phyloP scores from a whole-genome alignment of 2,888 invertebrate species.

The Mermis nigrescens region DNA sequence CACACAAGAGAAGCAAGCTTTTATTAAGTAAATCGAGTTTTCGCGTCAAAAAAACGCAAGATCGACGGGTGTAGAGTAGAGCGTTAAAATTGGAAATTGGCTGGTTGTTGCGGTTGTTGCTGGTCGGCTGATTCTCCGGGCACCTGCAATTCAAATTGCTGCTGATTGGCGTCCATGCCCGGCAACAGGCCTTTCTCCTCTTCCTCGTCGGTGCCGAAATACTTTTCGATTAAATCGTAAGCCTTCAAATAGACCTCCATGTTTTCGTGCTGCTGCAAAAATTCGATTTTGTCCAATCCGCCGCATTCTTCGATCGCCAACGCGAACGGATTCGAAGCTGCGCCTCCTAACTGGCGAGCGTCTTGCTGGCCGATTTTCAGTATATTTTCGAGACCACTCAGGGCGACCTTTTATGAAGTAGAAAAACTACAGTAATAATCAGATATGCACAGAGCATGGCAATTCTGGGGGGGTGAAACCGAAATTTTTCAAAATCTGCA shows the following conservation, averaged over 20 bases:
- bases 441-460: too few relatives aligned
- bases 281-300: conserved; percentile 94
- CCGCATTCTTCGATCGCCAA: conserved; percentile 81
- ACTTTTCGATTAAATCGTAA: conserved; percentile 85
- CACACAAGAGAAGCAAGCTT: too few relatives aligned
- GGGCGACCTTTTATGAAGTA: conserved; percentile 63
- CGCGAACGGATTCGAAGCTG: conserved; percentile 67
- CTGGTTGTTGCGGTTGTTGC: too few relatives aligned
- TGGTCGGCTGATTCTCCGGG: neutral
- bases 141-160: neutral
- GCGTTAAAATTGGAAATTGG: too few relatives aligned
- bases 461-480: too few relatives aligned
- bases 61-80: too few relatives aligned
- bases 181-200: neutral
- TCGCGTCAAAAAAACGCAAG: too few relatives aligned
- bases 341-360: conserved; percentile 44
- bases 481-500: too few relatives aligned
- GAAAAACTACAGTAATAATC: too few relatives aligned
- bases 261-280: conserved; percentile 86
- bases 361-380: conserved; percentile 73
- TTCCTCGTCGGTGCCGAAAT: conserved; percentile 41
- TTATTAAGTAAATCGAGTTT: too few relatives aligned
- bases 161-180: neutral
- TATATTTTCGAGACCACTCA: conserved; percentile 86
- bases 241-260: conserved; percentile 90